Evolutionary conservation across 53 echinoderm and acorn worm species (phyloP).

Genomic region (Hippasteria phrygiana): DNA sequence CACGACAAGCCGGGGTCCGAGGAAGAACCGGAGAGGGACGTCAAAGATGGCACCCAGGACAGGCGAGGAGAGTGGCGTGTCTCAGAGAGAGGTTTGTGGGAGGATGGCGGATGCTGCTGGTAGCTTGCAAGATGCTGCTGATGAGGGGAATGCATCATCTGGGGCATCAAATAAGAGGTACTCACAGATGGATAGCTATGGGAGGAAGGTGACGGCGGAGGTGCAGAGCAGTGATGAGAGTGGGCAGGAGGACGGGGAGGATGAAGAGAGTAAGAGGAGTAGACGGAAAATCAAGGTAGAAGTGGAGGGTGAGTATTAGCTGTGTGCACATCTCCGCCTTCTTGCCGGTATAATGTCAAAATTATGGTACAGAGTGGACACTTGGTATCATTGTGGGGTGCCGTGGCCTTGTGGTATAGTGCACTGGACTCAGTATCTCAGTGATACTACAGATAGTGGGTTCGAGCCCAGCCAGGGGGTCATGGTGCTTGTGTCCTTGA

Average conservation of each 20-base stretch:
- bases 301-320: constrained; percentile 12
- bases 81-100: background rate
- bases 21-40: background rate
- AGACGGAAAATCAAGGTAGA: constrained; percentile 12
- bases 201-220: constrained; percentile 2
- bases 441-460: no score
- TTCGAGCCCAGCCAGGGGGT: no score
- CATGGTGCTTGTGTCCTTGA: no score
- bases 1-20: background rate
- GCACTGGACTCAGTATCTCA: no score
- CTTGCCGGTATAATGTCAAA: no score
- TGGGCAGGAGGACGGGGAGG: background rate
- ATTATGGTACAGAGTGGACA: no score
- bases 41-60: background rate
- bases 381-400: no score
- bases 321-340: no score
- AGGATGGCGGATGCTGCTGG: background rate
- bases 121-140: constrained; percentile 9
- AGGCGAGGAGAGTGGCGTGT: background rate
- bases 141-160: background rate
- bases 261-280: no score
- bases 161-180: background rate
- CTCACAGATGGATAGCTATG: background rate
- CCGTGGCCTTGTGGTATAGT: no score
- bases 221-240: background rate